Evolutionary conservation across 1,140 invertebrate species (phyloP).

Genomic region (Drosophila repletoides): DNA sequence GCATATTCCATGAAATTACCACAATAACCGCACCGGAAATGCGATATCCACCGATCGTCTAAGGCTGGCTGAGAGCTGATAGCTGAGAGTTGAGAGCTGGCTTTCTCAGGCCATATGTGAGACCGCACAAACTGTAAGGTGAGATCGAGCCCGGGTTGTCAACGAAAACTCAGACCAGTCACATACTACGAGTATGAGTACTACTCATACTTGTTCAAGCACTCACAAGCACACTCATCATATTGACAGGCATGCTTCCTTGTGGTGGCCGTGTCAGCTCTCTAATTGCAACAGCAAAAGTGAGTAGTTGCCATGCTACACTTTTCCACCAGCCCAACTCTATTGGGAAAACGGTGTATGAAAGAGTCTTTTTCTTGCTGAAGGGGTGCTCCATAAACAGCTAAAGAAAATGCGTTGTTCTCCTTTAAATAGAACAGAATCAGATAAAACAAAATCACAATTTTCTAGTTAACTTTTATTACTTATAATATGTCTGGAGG

Average conservation of each 20-base stretch:
- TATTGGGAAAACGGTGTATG: too few species aligned
- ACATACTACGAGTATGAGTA: conserved; percentile 18
- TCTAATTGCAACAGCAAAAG: conserved; percentile 50
- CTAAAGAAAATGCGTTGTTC: too few species aligned
- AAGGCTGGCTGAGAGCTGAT: conserved; percentile 4
- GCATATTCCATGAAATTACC: conserved; percentile 38
- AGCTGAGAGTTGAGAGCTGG: conserved; percentile 30
- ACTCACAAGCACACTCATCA: conserved; percentile 48
- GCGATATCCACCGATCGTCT: conserved; percentile 52
- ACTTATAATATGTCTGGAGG: too few species aligned
- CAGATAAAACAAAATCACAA: too few species aligned
- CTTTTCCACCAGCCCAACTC: conserved; percentile 19
- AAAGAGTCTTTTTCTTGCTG: too few species aligned
- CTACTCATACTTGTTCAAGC: conserved; percentile 13
- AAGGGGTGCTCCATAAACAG: too few species aligned
- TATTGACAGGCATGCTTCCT: conserved; percentile 69
- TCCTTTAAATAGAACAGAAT: too few species aligned
- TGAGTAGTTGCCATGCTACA: conserved; percentile 9
- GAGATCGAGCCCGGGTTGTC: conserved; percentile 38
- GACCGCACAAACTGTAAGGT: conserved; percentile 56
- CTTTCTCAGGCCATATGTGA: conserved; percentile 57
- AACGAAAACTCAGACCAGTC: conserved; percentile 13
- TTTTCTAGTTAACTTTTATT: too few species aligned
- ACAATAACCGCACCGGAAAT: conserved; percentile 70
- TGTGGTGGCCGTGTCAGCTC: conserved; percentile 14